Conservation (phyloP, 2,797 vertebrate species). For the Erpetoichthys calabaricus region DNA sequence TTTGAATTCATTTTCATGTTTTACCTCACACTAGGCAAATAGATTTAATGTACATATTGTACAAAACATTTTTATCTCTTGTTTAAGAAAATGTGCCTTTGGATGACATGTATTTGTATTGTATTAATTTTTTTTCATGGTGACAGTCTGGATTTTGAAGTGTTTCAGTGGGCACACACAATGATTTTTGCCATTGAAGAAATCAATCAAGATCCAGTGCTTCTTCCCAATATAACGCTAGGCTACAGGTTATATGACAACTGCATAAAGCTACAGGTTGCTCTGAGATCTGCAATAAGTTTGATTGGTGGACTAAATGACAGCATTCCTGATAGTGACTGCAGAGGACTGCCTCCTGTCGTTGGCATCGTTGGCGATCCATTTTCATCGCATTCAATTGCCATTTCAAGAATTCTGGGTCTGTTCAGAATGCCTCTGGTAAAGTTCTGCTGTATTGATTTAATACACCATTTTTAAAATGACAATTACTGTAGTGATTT, state of each 20-base stretch:
- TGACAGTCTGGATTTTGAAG: conserved; percentile 27
- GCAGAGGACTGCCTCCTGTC: conserved; percentile 17
- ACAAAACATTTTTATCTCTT: too few species aligned
- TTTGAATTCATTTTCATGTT: too few species aligned
- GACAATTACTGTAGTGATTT: too few species aligned
- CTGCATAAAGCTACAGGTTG: conserved; percentile 29
- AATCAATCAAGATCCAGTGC: conserved; percentile 27
- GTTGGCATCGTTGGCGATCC: conserved; percentile 34
- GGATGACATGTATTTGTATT: too few species aligned
- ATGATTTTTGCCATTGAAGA: conserved; percentile 37
- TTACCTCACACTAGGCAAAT: too few species aligned
- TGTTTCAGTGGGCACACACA: conserved; percentile 32
- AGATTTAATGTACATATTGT: too few species aligned
- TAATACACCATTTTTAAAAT: too few species aligned
- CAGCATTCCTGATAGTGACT: conserved; percentile 18
- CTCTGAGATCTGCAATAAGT: conserved; percentile 22
- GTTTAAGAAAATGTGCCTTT: too few species aligned
- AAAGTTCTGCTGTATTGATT: conserved; percentile 5
- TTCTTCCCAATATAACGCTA: conserved; percentile 35
- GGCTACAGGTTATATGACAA: conserved; percentile 37
- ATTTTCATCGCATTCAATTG: conserved; percentile 34
- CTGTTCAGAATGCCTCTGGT: conserved; percentile 35
- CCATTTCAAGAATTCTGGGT: conserved; percentile 29
- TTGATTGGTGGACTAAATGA: conserved; percentile 6
- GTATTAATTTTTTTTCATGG: neutral